phyloP scores from a whole-genome alignment of 2,888 invertebrate species.

The Artemia sp. region DNA sequence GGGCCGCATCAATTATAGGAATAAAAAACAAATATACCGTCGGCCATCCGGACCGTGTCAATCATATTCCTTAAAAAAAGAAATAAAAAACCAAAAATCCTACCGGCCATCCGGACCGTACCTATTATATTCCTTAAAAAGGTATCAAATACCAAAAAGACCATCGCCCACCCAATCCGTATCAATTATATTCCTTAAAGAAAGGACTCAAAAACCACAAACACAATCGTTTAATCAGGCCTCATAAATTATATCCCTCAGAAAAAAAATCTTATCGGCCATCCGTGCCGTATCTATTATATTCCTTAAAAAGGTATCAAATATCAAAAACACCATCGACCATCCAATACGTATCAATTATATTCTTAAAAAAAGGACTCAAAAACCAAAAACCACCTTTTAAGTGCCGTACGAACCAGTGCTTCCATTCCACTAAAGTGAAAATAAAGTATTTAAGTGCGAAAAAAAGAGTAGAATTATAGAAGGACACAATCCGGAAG shows the following conservation, averaged over 20 bases:
- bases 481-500: no score
- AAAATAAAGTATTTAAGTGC: no score
- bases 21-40: constrained; percentile 67
- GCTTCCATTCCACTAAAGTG: no score
- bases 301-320: constrained; percentile 45
- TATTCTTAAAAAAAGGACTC: constrained; percentile 31
- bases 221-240: no score
- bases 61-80: constrained; percentile 43
- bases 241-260: no score
- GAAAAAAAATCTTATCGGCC: no score
- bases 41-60: constrained; percentile 63
- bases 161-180: constrained; percentile 66
- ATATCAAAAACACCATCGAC: constrained; percentile 67
- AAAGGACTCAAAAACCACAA: not conserved
- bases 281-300: no score
- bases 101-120: no score
- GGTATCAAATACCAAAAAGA: constrained; percentile 67
- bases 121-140: constrained; percentile 36
- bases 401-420: no score
- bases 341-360: constrained; percentile 69
- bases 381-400: not conserved
- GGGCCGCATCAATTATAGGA: constrained; percentile 37
- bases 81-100: not conserved
- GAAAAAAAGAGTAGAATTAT: no score
- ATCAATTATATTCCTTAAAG: constrained; percentile 47